phyloP scores from a whole-genome alignment of 2,797 vertebrate species.

The Staurois parvus region DNA sequence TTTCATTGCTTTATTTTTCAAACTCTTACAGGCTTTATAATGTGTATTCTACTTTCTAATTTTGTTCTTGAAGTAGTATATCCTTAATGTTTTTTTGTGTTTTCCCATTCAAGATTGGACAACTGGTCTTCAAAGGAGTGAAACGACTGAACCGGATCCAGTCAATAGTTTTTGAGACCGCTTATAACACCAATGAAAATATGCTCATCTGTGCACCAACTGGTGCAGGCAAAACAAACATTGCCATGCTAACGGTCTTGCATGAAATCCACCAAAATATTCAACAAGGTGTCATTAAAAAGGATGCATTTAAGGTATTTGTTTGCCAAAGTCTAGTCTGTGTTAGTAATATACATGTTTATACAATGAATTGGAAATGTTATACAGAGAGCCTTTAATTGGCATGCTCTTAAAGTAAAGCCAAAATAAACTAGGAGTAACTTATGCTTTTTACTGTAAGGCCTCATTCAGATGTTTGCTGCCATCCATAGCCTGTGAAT shows the following conservation, averaged over 20 bases:
- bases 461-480: too few species aligned
- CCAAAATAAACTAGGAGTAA: too few species aligned
- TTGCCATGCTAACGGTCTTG: constrained; percentile 94
- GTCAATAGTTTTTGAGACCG: constrained; percentile 96
- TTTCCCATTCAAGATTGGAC: constrained; percentile 83
- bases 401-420: too few species aligned
- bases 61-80: background rate
- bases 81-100: background rate
- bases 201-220: constrained; percentile 96
- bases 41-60: constrained; percentile 5
- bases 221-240: constrained; percentile 97
- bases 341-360: too few species aligned
- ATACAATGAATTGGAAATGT: too few species aligned
- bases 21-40: constrained; percentile 10
- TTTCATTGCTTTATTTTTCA: constrained; percentile 5
- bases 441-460: too few species aligned
- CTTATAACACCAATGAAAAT: constrained; percentile 98
- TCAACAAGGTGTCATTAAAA: constrained; percentile 92
- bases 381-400: too few species aligned
- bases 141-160: constrained; percentile 94
- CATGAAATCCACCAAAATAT: constrained; percentile 96
- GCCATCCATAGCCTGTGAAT: too few species aligned
- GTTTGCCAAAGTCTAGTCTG: background rate
- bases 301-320: constrained; percentile 96
- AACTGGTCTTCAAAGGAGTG: constrained; percentile 95